A percentile compares a stretch with the other conserved stretches of the same genome.
These are phyloP conservation scores for Garrulus glandarius DNA, from an alignment of 2,797 vertebrate species.

Conservation along the genomic window DNA sequence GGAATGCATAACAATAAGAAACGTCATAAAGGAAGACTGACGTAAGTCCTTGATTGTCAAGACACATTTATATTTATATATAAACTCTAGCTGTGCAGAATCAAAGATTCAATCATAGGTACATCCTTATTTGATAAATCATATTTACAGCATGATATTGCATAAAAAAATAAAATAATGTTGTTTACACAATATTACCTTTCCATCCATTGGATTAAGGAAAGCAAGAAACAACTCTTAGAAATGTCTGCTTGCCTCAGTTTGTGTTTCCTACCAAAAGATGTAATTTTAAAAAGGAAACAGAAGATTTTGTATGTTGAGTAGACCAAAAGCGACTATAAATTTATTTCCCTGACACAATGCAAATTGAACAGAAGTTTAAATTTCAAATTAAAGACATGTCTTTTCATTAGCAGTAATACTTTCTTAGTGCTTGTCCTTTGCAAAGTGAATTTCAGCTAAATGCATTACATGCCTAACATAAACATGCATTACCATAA, in stretches of 20 bases:
- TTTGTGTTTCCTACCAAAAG: conserved; percentile 76
- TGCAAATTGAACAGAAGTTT: conserved; percentile 68
- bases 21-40: conserved; percentile 80
- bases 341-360: conserved; percentile 80
- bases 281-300: conserved; percentile 73
- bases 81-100: conserved; percentile 85
- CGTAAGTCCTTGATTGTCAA: conserved; percentile 91
- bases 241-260: conserved; percentile 78
- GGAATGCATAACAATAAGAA: conserved; percentile 89
- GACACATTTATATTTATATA: conserved; percentile 85
- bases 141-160: conserved; percentile 82
- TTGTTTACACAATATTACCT: conserved; percentile 81
- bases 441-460: conserved; percentile 62
- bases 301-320: conserved; percentile 65
- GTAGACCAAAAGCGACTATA: conserved; percentile 74
- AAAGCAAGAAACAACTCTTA: conserved; percentile 80
- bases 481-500: conserved; percentile 65
- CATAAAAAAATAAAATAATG: conserved; percentile 86
- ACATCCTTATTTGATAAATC: conserved; percentile 81
- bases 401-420: conserved; percentile 68
- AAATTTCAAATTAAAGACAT: conserved; percentile 66
- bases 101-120: conserved; percentile 82
- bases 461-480: conserved; percentile 70
- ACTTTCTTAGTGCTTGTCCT: conserved; percentile 72
- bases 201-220: conserved; percentile 82